Conservation (phyloP, 1,140 invertebrate genomes). For the Tetramorium alpestre region DNA sequence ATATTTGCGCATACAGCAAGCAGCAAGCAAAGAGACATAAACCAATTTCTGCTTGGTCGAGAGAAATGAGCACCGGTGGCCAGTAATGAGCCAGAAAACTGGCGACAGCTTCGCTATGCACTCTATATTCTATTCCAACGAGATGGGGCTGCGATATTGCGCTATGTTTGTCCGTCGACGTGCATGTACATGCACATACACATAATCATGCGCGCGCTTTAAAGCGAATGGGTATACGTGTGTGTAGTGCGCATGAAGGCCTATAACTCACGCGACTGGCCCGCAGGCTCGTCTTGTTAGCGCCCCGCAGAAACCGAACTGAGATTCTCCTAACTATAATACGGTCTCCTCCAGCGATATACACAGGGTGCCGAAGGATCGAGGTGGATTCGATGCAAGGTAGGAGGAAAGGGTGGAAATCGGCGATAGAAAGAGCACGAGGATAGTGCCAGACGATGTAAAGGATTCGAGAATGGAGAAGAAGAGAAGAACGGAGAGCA, state of each 20-base stretch:
- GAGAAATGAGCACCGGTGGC: slow-evolving; percentile 82
- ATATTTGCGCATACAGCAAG: not conserved
- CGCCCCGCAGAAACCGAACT: slow-evolving; percentile 75
- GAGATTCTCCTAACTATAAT: slow-evolving; percentile 75
- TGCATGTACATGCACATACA: slow-evolving; percentile 19
- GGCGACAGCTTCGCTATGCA: slow-evolving; percentile 83
- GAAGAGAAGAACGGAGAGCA: not conserved
- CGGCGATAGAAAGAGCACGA: slow-evolving; percentile 22
- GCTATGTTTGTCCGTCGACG: slow-evolving; percentile 44
- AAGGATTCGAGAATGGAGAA: not conserved
- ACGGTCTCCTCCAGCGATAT: slow-evolving; percentile 67
- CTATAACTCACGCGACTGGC: slow-evolving; percentile 80
- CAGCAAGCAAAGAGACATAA: slow-evolving; percentile 11
- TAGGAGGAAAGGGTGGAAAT: slow-evolving; percentile 37
- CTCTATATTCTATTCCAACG: slow-evolving; percentile 76
- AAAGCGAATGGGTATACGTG: slow-evolving; percentile 49
- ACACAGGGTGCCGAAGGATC: slow-evolving; percentile 37
- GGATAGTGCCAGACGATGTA: slow-evolving; percentile 2
- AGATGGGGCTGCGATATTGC: slow-evolving; percentile 74
- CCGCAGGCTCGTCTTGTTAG: slow-evolving; percentile 80
- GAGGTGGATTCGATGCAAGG: not conserved
- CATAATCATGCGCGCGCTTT: slow-evolving; percentile 29
- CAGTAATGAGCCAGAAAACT: slow-evolving; percentile 86
- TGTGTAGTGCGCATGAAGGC: slow-evolving; percentile 72
- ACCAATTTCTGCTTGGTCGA: slow-evolving; percentile 51